Conservation (phyloP, 2,113 vertebrate species). For the Catharus minimus region DNA sequence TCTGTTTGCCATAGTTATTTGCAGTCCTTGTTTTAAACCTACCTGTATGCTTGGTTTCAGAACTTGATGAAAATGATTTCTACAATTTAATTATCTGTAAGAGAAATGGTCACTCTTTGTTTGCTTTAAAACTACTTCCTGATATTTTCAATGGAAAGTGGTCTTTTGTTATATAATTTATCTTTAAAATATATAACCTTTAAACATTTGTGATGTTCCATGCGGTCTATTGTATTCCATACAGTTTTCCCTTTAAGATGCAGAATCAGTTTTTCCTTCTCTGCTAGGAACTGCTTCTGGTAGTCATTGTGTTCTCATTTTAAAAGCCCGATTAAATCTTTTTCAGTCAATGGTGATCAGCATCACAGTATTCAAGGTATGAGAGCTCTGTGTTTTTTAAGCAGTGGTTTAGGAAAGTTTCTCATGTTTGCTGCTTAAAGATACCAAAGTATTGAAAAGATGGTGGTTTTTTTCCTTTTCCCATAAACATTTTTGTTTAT, state of each 20-base stretch:
- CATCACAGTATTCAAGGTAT: background rate
- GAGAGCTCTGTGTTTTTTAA: background rate
- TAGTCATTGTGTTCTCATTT: background rate
- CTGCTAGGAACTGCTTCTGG: background rate
- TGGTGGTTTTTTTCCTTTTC: fast-evolving
- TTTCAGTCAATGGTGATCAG: background rate
- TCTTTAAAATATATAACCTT: background rate
- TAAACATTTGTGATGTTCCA: background rate
- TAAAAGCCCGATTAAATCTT: background rate
- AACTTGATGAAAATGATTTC: background rate
- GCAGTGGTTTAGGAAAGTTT: background rate
- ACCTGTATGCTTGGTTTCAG: background rate
- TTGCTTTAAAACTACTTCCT: background rate
- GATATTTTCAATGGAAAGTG: background rate
- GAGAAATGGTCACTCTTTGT: background rate
- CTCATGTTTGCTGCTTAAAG: background rate
- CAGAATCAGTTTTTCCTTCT: background rate
- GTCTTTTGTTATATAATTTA: background rate
- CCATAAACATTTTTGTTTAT: background rate
- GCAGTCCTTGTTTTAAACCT: fast-evolving
- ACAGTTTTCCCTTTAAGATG: background rate
- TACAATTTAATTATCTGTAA: background rate
- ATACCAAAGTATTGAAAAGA: background rate
- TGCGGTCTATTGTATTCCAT: background rate
- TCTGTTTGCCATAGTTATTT: background rate